Base-by-base conservation (phyloP, 2,888 invertebrate species). In the Cylloceria caligata region DNA sequence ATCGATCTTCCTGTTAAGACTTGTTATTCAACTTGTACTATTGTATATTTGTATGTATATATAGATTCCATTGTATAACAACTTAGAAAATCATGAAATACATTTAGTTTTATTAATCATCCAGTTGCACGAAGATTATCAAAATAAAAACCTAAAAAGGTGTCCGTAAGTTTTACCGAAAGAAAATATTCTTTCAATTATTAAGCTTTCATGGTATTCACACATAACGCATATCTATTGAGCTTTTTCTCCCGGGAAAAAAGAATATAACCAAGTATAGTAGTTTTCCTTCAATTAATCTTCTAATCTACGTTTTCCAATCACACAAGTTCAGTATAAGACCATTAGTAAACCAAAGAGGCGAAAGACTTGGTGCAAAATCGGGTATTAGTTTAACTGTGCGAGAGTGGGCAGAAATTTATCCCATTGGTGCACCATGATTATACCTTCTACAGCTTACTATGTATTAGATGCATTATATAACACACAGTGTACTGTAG, bases 391-490 rank as follows among this genome's bases (percentile, higher is more conserved):
- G 16, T 36, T 13, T 69, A 39, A 42, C 69, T 13, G 21, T 24
- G 39, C 16, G 16, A 21, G 27, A 2, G 6, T 9, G 55, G 39
- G n/a, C 39, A 9, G 24, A 39, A 34, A 19, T 36, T 6, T 16
- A 69, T 55, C 39, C 55, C 34, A 36, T 52, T 39, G 45, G 19
- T 27, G 39, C 9, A 36, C 73, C n/a, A 19, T 49, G 39, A 67
- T 57, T 67, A 75, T 27, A 57, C 4, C 9, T 19, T n/a, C n/a
- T 42, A 67, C 45, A 34, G 42, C 19, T 55, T 47, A 45, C 45
- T 13, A 21, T 21, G 42, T 30, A 47, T 45, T n/a, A 47, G 45
- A 27, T 30, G 11, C 24, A 64, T 64, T 55, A 65, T 74, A 49
- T 52, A 27, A 27, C 13, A 57, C 39, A 68, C 27, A 75, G 47